Evolutionary conservation across 1,140 invertebrate genomes (phyloP).

Genomic region (Aphidius ervi): DNA sequence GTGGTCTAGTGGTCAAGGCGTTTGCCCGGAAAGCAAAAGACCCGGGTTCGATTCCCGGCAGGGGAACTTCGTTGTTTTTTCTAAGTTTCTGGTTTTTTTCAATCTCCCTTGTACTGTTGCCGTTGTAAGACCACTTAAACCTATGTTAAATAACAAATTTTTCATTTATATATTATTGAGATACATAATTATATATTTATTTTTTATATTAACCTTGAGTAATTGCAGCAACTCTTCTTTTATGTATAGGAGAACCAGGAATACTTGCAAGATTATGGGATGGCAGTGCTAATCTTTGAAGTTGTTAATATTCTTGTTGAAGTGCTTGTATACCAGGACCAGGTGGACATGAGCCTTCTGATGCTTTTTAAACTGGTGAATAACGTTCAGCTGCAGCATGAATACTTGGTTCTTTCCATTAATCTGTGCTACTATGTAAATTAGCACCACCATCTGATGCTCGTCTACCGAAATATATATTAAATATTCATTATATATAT

Average conservation of each 20-base stretch:
- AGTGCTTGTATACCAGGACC: conserved; percentile 59
- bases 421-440: conserved; percentile 60
- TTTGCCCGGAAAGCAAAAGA: too few relatives aligned
- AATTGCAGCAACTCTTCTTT: conserved; percentile 66
- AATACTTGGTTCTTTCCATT: conserved; percentile 49
- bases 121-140: conserved; percentile 48
- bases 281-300: conserved; percentile 57
- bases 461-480: conserved; percentile 70
- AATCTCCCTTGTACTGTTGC: conserved; percentile 48
- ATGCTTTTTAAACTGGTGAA: conserved; percentile 83
- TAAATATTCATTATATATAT: background rate
- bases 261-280: conserved; percentile 56
- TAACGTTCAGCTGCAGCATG: conserved; percentile 70
- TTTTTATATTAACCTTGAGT: conserved; percentile 63
- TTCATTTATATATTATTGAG: background rate
- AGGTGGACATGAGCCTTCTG: conserved; percentile 66
- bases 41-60: too few relatives aligned
- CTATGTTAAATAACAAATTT: conserved; percentile 25
- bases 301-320: conserved; percentile 69
- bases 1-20: too few relatives aligned
- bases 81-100: too few relatives aligned
- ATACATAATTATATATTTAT: background rate
- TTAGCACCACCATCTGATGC: conserved; percentile 96
- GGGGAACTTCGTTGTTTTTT: too few relatives aligned
- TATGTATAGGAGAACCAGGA: conserved; percentile 67